phyloP scores from a whole-genome alignment of 2,797 vertebrate genomes.

The Ceryle rudis region DNA sequence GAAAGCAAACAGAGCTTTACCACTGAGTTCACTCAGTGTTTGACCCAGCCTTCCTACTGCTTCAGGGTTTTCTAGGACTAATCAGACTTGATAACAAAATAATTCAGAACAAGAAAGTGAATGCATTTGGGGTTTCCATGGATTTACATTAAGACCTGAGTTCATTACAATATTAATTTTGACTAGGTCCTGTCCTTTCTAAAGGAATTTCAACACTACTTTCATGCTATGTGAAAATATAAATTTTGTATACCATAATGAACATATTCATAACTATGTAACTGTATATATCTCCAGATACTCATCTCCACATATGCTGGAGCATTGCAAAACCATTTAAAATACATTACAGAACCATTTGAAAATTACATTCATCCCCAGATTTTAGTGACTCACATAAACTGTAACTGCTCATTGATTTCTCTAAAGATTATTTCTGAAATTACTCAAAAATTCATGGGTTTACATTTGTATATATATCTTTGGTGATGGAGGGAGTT shows the following conservation, averaged over 20 bases:
- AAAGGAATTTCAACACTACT: conserved; percentile 29
- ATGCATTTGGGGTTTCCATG: conserved; percentile 45
- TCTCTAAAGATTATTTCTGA: background rate
- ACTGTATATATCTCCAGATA: conserved; percentile 57
- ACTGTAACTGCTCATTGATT: background rate
- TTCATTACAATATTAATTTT: conserved; percentile 25
- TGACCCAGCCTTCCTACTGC: conserved; percentile 65
- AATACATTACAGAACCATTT: conserved; percentile 40
- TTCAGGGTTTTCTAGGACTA: conserved; percentile 63
- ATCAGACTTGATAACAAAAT: conserved; percentile 62
- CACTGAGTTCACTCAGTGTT: background rate
- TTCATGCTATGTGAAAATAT: conserved; percentile 22
- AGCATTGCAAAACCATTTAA: conserved; percentile 13
- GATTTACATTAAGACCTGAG: conserved; percentile 30
- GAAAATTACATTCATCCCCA: background rate
- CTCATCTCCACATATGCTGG: background rate
- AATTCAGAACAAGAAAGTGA: conserved; percentile 49
- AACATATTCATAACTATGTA: conserved; percentile 15
- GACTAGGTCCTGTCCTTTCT: conserved; percentile 24
- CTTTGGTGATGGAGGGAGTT: background rate
- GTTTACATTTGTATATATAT: background rate
- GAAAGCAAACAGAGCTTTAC: conserved; percentile 33
- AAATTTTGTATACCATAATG: background rate
- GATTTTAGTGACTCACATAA: conserved; percentile 22
- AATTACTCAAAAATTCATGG: background rate